Conservation (phyloP, 2,888 invertebrate species). For the Diaprepes abbreviatus region DNA sequence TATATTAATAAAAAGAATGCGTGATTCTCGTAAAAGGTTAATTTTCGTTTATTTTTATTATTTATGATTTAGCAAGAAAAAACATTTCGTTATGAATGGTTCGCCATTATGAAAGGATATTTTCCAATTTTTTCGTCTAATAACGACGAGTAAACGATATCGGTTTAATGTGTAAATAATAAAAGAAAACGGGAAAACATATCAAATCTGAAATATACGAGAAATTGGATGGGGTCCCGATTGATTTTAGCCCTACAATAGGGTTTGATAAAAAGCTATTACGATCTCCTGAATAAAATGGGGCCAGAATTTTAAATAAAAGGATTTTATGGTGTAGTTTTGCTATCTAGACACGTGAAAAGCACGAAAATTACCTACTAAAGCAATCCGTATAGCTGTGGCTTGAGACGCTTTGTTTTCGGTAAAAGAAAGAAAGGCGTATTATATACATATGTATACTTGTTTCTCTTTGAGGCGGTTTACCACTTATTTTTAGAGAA, state of each 20-base stretch:
- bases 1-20: no score
- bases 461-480: no score
- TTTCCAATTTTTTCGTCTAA: slow-evolving; percentile 2
- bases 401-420: not conserved
- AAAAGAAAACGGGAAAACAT: slow-evolving; percentile 21
- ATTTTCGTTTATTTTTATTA: no score
- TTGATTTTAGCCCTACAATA: slow-evolving; percentile 27
- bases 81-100: no score
- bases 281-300: not conserved
- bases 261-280: slow-evolving; percentile 34
- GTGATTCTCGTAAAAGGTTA: no score
- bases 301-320: slow-evolving; percentile 33
- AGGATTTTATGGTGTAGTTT: slow-evolving; percentile 26
- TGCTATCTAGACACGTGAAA: slow-evolving; percentile 25
- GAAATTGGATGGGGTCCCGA: slow-evolving; percentile 11
- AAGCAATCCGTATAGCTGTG: not conserved
- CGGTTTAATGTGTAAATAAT: slow-evolving; percentile 11
- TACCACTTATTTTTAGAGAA: no score
- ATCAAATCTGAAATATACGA: slow-evolving; percentile 25
- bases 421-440: not conserved
- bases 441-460: no score
- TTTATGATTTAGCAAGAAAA: no score
- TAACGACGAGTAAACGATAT: slow-evolving; percentile 12
- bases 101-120: no score
- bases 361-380: slow-evolving; percentile 11